These are phyloP conservation scores for Zaprionus nigranus DNA, from an alignment of 1,140 invertebrate species.

Conservation along the genomic window DNA sequence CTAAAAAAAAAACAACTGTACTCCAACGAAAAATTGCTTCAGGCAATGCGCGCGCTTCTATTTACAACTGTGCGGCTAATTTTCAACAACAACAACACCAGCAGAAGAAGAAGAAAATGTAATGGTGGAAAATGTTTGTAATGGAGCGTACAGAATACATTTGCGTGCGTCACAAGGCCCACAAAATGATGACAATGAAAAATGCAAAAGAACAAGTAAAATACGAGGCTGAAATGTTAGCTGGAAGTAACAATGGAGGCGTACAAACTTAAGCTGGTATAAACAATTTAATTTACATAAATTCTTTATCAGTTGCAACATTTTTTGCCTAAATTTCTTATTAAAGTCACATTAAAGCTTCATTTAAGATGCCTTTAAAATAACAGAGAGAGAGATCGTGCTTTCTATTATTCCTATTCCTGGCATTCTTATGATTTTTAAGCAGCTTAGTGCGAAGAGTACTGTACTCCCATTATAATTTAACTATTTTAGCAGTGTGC, in stretches of 20 bases:
- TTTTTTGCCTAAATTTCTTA: not conserved
- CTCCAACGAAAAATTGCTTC: constrained; percentile 42
- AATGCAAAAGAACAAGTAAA: not conserved
- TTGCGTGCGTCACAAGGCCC: constrained; percentile 52
- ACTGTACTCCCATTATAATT: not conserved
- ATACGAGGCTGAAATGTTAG: not conserved
- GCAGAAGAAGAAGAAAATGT: constrained; percentile 46
- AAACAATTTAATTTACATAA: constrained; percentile 1
- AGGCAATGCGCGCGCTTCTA: constrained; percentile 63
- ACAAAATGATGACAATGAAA: constrained; percentile 40
- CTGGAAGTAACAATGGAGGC: too few relatives aligned
- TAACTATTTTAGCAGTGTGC: constrained; percentile 44
- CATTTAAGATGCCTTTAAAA: too few relatives aligned
- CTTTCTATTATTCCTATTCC: not conserved
- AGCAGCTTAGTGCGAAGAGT: not conserved
- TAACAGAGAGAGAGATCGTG: too few relatives aligned
- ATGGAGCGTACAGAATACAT: constrained; percentile 51
- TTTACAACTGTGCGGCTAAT: constrained; percentile 70
- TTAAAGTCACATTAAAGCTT: too few relatives aligned
- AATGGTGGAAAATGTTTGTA: constrained; percentile 50
- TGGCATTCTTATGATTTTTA: not conserved
- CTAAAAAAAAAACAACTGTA: constrained; percentile 21
- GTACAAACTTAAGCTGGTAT: not conserved
- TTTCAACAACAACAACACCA: constrained; percentile 45
- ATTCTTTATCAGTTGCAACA: not conserved